Base-by-base conservation (phyloP, 1,140 invertebrate species). In the Microplitis demolitor region DNA sequence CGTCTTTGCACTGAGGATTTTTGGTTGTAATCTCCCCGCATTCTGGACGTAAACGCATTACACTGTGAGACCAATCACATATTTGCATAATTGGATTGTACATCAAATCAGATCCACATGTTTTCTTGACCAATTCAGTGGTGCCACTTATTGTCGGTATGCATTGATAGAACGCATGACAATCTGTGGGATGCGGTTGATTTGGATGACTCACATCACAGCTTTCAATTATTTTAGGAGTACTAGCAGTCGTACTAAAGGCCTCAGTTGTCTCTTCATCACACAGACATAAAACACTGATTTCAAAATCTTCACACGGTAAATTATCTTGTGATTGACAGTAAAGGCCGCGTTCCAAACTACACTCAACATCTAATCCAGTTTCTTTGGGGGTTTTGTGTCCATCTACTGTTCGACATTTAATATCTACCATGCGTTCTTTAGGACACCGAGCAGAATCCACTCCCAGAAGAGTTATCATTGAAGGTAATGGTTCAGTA, bases 311-410 rank as follows among this genome's bases (percentile, higher is more conserved):
- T 35, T 87, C 83, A 79, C 91, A 92, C 13, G 85, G 84, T 14
- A 83, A 78, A 33, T 80, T 75, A 9, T 79, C 70, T 35, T 87
- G 83, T 2, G 79, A 78, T 24, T 87, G 79, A 79, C 95, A 96
- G 5, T 91, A 81, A 0, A 96, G 85, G 1, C 94, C 94, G 53
- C 88, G 87, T 75, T 92, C 88, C 24, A 95, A 78, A 77, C 90
- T 92, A 80, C 95, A 96, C 61, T 92, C 89, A 0, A 93, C 92
- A 78, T 93, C 89, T 70, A 95, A 86, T 1, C 91, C 92, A 13
- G 92, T 92, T 72, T 91, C 89, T 79, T 93, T 93, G 1, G 90
- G 86, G 3, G 88, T 84, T 56, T 89, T 85, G 67, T 93, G 90
- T 1, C 87, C 88, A 0, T 86, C 85, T 2, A 91, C 89, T 0